A percentile compares a stretch with the other conserved stretches of the same genome.
These are phyloP conservation scores for Lucilia sericata DNA, from an alignment of 1,140 invertebrate species.

Conservation along the genomic window DNA sequence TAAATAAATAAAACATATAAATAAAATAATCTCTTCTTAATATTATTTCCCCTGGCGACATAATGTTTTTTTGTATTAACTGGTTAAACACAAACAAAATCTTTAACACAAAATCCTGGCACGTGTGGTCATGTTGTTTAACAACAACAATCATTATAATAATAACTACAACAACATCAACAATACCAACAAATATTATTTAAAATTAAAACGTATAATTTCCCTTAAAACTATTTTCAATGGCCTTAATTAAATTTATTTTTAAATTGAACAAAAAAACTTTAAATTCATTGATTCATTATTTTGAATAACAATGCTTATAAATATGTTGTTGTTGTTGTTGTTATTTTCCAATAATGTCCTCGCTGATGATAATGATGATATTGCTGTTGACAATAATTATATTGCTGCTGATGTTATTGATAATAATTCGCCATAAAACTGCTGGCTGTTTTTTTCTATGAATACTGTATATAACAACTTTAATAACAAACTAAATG, in stretches of 20 bases:
- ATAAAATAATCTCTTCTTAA: background rate
- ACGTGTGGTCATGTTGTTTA: constrained; percentile 3
- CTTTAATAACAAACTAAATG: background rate
- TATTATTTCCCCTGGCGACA: background rate
- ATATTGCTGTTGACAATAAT: too few species aligned
- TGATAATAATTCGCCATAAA: too few species aligned
- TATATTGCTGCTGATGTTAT: too few species aligned
- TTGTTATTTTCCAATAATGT: too few species aligned
- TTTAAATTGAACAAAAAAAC: background rate
- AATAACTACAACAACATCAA: background rate
- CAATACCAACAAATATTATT: background rate
- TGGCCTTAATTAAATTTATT: constrained; percentile 12
- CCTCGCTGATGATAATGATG: too few species aligned
- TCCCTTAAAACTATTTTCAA: background rate
- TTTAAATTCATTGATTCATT: too few species aligned
- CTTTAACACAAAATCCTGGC: constrained; percentile 1
- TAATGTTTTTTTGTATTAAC: background rate
- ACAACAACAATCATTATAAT: background rate
- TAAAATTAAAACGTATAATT: background rate
- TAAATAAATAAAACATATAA: background rate
- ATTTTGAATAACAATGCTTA: too few species aligned
- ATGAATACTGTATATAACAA: too few species aligned
- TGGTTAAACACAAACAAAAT: constrained; percentile 10
- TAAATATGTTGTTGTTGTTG: too few species aligned
- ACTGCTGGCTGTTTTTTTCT: too few species aligned